Evolutionary conservation across 2,888 invertebrate species (phyloP), one percentile per base, ranked within the genome.

Genomic region (Leptinotarsa juncta): DNA sequence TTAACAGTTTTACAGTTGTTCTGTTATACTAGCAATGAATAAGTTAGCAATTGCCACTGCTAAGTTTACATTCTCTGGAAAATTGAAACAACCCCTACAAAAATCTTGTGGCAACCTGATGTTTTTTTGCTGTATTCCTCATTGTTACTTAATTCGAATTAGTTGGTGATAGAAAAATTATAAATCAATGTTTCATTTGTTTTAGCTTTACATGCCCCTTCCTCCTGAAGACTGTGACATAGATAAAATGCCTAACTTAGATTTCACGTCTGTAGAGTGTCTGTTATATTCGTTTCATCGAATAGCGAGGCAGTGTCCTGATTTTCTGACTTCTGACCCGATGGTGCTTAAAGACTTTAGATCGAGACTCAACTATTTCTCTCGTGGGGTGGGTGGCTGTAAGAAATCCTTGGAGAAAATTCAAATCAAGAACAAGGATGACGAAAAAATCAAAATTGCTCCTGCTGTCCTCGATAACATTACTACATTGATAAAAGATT

Each of bases 221-320:
- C 97, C 97, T 20, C 95, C 97, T 71, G 88, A 93, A 71, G 93
- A 93, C 79, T 91, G 90, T 81, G 90, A 91, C 79, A 87, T 90
- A 49, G 89, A 89, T 57, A 89, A 93, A 65, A 91, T 93, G 78
- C 96, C 97, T n/a, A 94, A 95, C 76, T 91, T 98, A 67, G 94
- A 97, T 86, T 98, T 98, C 86, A 96, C 97, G 53, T 94, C 95
- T 85, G 96, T 98, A 3, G 98, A 98, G 89, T 97, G 97, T 89
- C 90, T 97, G 51, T 90, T 98, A 82, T 97, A 91, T 85, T 91
- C 92, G 15, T 88, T 94, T 65, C 94, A 94, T 84, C 94, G 95
- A 71, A 86, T 98, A 65, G 96, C 95, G 71, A 91, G 94, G 78
- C 94, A 94, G 84, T 91, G 92, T 79, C 94, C 96, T 0, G 95